A percentile compares a stretch with the other conserved stretches of the same genome.
Conservation (phyloP, 2,113 vertebrate species). For the Sakesphorus luctuosus region DNA sequence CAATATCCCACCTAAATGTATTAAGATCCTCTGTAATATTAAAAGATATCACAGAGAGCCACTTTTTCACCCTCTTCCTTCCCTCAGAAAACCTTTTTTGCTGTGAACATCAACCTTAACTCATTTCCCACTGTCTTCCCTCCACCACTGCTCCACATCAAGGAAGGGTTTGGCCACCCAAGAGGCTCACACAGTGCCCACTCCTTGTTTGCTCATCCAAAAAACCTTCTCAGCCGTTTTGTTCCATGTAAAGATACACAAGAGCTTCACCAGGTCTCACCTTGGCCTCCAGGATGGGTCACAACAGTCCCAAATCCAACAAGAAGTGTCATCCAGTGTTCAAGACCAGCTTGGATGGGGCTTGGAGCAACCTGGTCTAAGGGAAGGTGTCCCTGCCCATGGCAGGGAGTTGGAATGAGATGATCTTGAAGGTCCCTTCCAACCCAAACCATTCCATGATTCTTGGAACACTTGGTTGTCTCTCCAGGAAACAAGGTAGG, state of each 20-base stretch:
- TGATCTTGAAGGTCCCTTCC: neutral
- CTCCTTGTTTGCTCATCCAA: fast-evolving
- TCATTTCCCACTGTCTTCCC: neutral
- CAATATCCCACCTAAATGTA: neutral
- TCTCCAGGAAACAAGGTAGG: neutral
- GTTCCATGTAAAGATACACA: neutral
- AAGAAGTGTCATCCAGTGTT: neutral
- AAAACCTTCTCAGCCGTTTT: neutral
- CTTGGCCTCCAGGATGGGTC: neutral
- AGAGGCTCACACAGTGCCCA: neutral
- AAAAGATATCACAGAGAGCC: neutral
- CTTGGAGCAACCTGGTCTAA: neutral
- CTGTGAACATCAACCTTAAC: too few relatives aligned
- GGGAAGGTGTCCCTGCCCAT: too few relatives aligned
- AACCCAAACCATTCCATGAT: neutral
- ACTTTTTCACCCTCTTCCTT: neutral
- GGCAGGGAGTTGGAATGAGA: neutral
- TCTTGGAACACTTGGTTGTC: neutral
- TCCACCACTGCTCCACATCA: neutral
- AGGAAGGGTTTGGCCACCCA: too few relatives aligned
- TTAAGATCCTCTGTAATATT: neutral
- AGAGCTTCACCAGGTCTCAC: neutral
- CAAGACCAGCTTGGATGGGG: neutral
- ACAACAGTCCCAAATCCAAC: neutral
- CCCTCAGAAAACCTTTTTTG: neutral